Base-by-base conservation (phyloP, 1,140 invertebrate genomes). In the Archivesica marissinica region DNA sequence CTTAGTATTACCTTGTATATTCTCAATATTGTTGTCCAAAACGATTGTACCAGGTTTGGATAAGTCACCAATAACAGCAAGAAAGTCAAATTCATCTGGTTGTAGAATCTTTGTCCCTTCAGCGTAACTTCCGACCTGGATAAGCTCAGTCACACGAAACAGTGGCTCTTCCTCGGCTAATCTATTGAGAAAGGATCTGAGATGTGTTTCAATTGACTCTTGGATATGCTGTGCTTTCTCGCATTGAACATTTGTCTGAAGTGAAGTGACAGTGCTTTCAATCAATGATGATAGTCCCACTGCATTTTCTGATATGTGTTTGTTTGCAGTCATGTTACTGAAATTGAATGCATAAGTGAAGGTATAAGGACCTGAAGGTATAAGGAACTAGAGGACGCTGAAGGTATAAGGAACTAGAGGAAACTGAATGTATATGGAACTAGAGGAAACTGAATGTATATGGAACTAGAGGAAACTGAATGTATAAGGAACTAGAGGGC, bases 101-200 rank as follows among this genome's bases (percentile, higher is more conserved):
- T n/a, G n/a, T n/a, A n/a, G n/a, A 11, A 66, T 66, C 41, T 66
- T 66, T 15, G 61, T 66, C 6, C 61, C 35, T 4, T 66, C 61
- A 1, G 20, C 30, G 9, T 1, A 35, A 66, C 61, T 66, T 66
- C 61, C 61, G 30, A 35, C 35, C 35, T 33, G 61, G 20, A 66
- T 38, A 11, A 66, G 30, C 35, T 66, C 33, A n/a, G n/a, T n/a
- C n/a, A n/a, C n/a, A n/a, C n/a, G n/a, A n/a, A n/a, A n/a, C n/a
- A n/a, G n/a, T n/a, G 35, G 33, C 23, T 66, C 17, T 15, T 38
- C 30, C 11, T 35, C 7, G 17, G 30, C 23, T 4, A 66, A 2
- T 39, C 41, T 20, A 9, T 39, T 20, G 50, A 54, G 50, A 54
- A 54, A 54, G 23, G 23, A 54, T 3, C 23, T 54, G 4, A 54